Base-by-base conservation (phyloP, 2,888 invertebrate genomes). In the Watsonalla cultraria region DNA sequence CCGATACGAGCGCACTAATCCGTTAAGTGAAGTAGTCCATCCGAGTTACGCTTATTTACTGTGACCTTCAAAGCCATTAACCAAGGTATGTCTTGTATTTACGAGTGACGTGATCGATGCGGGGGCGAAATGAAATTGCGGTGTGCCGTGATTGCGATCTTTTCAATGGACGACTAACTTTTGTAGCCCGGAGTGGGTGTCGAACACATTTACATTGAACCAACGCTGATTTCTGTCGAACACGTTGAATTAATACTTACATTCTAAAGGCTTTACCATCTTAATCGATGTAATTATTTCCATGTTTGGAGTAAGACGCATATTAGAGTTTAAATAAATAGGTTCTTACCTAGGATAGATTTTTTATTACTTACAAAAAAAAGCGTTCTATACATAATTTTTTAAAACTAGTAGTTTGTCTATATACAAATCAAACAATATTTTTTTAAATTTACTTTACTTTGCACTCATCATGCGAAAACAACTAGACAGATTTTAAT, bases 121-220 rank as follows among this genome's bases (percentile, higher is more conserved):
- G 86, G 86, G 82, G 87, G 86, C 84, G 83, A 78, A 76, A 83
- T 75, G 82, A 86, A 86, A 85, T 83, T 78, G 78, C 74, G 68
- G 72, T 66, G 69, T 68, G 66, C 67, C 55, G 68, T 66, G 82
- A 81, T 84, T 81, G 76, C 73, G 68, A 82, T 84, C 80, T 82
- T 79, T 82, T 76, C 82, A 82, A 77, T 82, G 78, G 80, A 80
- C 78, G 64, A 66, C 66, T 73, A 74, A 66, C 71, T 79, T 76
- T 74, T 74, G 77, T 68, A 71, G 65, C 62, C 56, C 57, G 54
- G 57, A 61, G 82, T 79, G 72, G 80, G 82, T 65, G 79, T 67
- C 68, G 60, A 59, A 62, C 54, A 66, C 37, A 62, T 66, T 67
- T 55, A 61, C 66, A 61, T 65, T 69, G 61, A 61, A 58, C 57